Evolutionary conservation across 2,888 invertebrate species (phyloP), one percentile per base, ranked within the genome.

Genomic region (Salticus scenicus): DNA sequence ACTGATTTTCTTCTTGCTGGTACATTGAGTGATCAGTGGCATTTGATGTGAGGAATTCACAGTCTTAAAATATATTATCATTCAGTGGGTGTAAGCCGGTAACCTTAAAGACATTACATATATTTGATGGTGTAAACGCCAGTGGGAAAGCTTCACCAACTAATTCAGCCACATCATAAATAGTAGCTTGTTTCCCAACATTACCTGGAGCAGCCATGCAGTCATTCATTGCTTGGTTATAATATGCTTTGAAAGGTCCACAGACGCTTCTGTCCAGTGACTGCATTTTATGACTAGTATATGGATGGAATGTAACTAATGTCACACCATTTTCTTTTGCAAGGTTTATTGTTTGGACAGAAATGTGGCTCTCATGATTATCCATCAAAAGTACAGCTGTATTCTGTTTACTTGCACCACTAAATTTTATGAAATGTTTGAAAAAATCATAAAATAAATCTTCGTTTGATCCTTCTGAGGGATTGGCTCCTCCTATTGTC

Each of bases 401-500:
- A 12, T 37, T 7, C 7, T 37, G 37, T 37, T 24, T 14, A n/a
- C n/a, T n/a, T n/a, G n/a, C n/a, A n/a, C n/a, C n/a, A n/a, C n/a
- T n/a, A n/a, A n/a, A n/a, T n/a, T n/a, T n/a, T 37, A 37, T 10
- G 10, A 37, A 69, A 31, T 69, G 33, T 31, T 69, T 31, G 4
- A 31, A 4, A 20, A n/a, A 69, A 2, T 69, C 31, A 2, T 31
- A 20, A 69, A 69, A 69, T 20, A 69, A 69, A 20, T 17, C 8
- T 28, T 69, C 69, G 31, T 69, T 31, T 12, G 33, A 69, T 20
- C 69, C 30, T 7, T 33, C 69, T 27, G 69, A 69, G 7, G 28
- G 69, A 17, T n/a, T 69, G 4, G 31, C 69, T 31, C 69, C 30
- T 30, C 31, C 69, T 7, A 69, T 7, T 66, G 8, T n/a, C 5